Evolutionary conservation across 2,113 vertebrate species (phyloP), one percentile per base, ranked within the genome.

Genomic region (Actenoides lindsayi): DNA sequence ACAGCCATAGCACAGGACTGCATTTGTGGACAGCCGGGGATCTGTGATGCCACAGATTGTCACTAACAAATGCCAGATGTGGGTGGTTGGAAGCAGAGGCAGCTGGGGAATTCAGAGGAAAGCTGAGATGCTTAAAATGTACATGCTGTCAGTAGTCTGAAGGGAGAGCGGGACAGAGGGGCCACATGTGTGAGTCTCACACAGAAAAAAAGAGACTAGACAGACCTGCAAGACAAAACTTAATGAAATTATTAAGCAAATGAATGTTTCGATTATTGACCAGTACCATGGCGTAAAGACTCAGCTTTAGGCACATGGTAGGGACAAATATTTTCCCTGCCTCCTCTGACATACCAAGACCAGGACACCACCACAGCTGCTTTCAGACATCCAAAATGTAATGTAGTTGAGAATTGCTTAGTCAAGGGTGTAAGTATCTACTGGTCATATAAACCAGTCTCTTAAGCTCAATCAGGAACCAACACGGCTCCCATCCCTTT

Each of bases 21-120:
- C 1, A 0, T 85, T 65, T 50, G 68, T 50, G 79, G 83, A 65
- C 69, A 64, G 81, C 33, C 41, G 2, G 37, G 31, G 81, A 75
- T 35, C 56, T 51, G 74, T 3, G 48, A 91, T 82, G 82, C 81
- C 90, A 91, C 17, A 68, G 83, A 63, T n/a, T 65, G 88, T 65
- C 94, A 83, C 85, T 94, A 96, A 91, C 88, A 83, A 88, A 57
- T 56, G 67, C 90, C 96, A 97, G 95, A 94, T 95, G 94, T 76
- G 44, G 37, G 60, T 48, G 30, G 76, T 2, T 93, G 87, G 88
- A 88, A 82, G 44, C 70, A 76, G 78, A 68, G 27, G 85, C 90
- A 83, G 88, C 82, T 64, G 44, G 82, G 84, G 82, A 90, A 87
- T 62, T 87, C 3, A 2, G 65, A 87, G 82, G 85, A 96, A 91